Percentiles rank a stretch among this genome's conserved stretches.
These are phyloP conservation scores for Leucophenga montana DNA, from an alignment of 2,888 invertebrate species.

Conservation along the genomic window DNA sequence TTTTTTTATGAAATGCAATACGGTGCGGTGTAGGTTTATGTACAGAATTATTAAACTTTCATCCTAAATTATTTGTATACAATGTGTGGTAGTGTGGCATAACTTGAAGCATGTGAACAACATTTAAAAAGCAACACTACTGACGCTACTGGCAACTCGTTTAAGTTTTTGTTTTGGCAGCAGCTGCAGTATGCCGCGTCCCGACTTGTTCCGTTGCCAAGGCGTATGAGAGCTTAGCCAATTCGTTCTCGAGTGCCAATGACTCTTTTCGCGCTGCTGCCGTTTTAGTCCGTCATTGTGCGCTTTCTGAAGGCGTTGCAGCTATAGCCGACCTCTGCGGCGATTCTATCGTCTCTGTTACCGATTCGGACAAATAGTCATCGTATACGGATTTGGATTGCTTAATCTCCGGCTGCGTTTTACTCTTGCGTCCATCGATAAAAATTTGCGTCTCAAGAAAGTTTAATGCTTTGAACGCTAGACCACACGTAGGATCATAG, in stretches of 20 bases:
- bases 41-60: constrained; percentile 16
- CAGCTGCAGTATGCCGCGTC: too few species aligned
- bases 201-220: constrained; percentile 37
- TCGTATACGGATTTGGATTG: constrained; percentile 20
- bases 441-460: constrained; percentile 70
- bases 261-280: neutral
- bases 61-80: neutral
- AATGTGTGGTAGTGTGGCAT: neutral
- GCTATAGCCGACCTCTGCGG: constrained; percentile 16
- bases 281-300: constrained; percentile 43
- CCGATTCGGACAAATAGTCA: constrained; percentile 38
- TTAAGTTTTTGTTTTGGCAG: too few species aligned
- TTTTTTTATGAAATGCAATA: too few species aligned
- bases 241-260: constrained; percentile 41
- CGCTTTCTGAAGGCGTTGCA: neutral
- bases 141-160: too few species aligned
- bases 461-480: constrained; percentile 69
- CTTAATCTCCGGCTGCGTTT: constrained; percentile 36
- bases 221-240: constrained; percentile 56
- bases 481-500: constrained; percentile 65
- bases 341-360: constrained; percentile 40
- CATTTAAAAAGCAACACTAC: neutral
- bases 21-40: neutral
- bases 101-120: constrained; percentile 1
- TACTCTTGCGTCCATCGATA: constrained; percentile 47